These are phyloP conservation scores for Bombus superbus DNA, from an alignment of 1,140 invertebrate species.

Conservation along the genomic window DNA sequence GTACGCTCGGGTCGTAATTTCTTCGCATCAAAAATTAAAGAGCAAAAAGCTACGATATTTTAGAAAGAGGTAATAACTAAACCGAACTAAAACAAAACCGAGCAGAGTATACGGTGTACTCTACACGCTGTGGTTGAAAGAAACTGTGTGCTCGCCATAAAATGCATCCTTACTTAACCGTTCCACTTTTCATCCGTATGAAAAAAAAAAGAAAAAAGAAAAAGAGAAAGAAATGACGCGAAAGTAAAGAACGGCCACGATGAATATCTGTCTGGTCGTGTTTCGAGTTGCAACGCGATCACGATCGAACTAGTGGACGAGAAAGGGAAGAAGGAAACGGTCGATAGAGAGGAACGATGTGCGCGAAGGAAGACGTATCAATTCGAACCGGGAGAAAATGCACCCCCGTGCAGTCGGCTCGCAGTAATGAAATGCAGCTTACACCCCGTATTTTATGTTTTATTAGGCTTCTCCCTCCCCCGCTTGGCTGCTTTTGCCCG, in stretches of 20 bases:
- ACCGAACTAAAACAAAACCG: too few relatives aligned
- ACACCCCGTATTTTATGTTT: constrained; percentile 63
- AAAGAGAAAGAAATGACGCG: too few relatives aligned
- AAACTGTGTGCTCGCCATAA: not conserved
- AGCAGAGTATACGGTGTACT: too few relatives aligned
- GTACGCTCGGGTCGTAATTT: too few relatives aligned
- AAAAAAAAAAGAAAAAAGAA: not conserved
- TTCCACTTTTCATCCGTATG: not conserved
- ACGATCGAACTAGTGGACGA: too few relatives aligned
- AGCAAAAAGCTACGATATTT: too few relatives aligned
- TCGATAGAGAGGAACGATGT: not conserved
- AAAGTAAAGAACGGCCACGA: not conserved
- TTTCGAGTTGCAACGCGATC: not conserved
- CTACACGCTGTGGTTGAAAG: not conserved
- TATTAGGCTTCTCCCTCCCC: constrained; percentile 51
- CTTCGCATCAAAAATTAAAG: too few relatives aligned
- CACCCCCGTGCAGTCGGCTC: not conserved
- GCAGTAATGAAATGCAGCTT: constrained; percentile 60
- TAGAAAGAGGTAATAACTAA: too few relatives aligned
- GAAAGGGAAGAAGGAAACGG: not conserved
- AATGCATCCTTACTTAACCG: not conserved
- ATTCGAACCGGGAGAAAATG: constrained; percentile 8
- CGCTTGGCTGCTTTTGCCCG: constrained; percentile 21
- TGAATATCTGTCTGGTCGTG: not conserved
- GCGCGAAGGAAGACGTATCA: constrained; percentile 33